Percentiles rank a stretch among this genome's conserved stretches.
phyloP scores from a whole-genome alignment of 1,140 invertebrate species.

The Acromyrmex charruanus region DNA sequence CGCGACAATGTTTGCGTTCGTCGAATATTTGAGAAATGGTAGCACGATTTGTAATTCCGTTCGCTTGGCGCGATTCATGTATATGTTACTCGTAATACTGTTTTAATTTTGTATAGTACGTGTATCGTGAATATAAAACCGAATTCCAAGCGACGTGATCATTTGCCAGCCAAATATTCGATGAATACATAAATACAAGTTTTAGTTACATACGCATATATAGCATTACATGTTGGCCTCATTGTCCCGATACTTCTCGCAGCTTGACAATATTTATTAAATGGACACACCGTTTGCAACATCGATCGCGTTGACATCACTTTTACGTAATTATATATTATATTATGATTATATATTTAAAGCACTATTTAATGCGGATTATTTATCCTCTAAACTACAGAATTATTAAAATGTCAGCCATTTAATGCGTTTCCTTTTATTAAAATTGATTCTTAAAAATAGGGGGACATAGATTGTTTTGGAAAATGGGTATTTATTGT shows the following conservation, averaged over 20 bases:
- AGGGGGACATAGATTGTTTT: not conserved
- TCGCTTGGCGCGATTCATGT: not conserved
- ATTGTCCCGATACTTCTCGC: not conserved
- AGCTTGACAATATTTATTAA: not conserved
- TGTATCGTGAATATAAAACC: not conserved
- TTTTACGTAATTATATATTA: not conserved
- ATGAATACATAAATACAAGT: not conserved
- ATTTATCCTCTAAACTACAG: not conserved
- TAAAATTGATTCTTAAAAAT: not conserved
- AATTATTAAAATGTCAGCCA: not conserved
- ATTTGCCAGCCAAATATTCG: slow-evolving; percentile 38
- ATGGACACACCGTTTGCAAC: not conserved
- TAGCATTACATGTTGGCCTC: not conserved
- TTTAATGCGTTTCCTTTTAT: not conserved
- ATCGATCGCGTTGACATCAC: not conserved
- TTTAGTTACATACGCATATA: not conserved
- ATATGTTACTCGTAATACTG: not conserved
- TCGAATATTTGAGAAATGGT: slow-evolving; percentile 21
- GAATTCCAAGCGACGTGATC: not conserved
- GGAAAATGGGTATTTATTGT: not conserved
- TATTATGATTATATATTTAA: not conserved
- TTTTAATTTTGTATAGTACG: slow-evolving; percentile 14
- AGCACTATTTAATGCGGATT: not conserved
- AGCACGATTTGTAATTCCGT: not conserved
- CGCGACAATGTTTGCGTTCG: not conserved